phyloP scores from a whole-genome alignment of 2,888 invertebrate species.

The Sinohyriopsis cumingii region DNA sequence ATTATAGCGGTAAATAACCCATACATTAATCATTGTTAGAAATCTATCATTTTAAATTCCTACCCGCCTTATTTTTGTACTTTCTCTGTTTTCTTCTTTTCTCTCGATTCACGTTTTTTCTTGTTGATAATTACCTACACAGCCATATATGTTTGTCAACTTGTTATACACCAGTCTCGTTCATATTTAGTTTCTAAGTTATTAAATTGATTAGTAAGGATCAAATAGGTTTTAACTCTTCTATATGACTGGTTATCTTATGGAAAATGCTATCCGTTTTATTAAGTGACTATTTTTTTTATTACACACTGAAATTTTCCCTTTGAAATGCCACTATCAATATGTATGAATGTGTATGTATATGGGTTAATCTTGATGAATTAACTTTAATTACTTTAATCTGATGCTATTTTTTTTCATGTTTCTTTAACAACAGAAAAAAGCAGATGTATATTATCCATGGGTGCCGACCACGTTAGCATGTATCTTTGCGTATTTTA shows the following conservation, averaged over 20 bases:
- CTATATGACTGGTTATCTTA: too few relatives aligned
- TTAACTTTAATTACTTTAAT: slow-evolving; percentile 11
- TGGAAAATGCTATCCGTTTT: too few relatives aligned
- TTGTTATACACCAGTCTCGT: too few relatives aligned
- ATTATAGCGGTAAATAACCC: slow-evolving; percentile 37
- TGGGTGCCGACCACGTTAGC: slow-evolving; percentile 48
- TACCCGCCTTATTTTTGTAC: not conserved
- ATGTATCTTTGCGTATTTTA: slow-evolving; percentile 73
- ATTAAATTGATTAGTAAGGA: too few relatives aligned
- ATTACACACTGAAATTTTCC: not conserved
- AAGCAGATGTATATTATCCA: slow-evolving; percentile 37
- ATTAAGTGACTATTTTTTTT: too few relatives aligned
- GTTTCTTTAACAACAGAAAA: too few relatives aligned
- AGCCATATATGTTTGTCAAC: too few relatives aligned
- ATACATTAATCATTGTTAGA: not conserved
- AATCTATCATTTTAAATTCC: not conserved
- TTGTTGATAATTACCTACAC: not conserved
- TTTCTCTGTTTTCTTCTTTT: too few relatives aligned
- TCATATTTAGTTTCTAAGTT: too few relatives aligned
- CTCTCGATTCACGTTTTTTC: not conserved
- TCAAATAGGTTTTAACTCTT: too few relatives aligned
- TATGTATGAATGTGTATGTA: not conserved
- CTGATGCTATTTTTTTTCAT: not conserved
- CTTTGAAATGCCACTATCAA: not conserved
- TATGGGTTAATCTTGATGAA: not conserved